These are phyloP conservation scores for Lethenteron camtschaticum DNA, from an alignment of 2,113 vertebrate species.

Conservation along the genomic window DNA sequence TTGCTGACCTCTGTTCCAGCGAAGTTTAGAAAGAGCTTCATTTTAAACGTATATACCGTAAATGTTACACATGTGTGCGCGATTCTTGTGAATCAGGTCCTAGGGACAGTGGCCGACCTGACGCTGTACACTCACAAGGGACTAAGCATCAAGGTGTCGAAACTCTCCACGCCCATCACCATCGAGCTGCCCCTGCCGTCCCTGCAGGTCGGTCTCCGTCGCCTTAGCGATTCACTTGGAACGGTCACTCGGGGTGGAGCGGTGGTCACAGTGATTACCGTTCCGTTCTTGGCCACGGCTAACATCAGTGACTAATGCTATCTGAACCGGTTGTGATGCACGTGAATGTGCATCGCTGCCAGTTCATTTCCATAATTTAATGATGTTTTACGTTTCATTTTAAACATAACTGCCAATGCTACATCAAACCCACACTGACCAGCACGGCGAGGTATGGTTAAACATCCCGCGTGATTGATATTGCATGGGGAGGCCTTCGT, in stretches of 20 bases:
- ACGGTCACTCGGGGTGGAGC: not conserved
- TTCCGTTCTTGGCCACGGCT: not conserved
- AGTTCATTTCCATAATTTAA: too few relatives aligned
- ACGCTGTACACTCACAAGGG: conserved; percentile 27
- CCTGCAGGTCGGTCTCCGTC: conserved; percentile 15
- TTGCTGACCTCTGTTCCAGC: too few relatives aligned
- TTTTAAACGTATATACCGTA: too few relatives aligned
- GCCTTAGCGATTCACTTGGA: not conserved
- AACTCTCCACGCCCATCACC: conserved; percentile 21
- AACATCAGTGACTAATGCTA: not conserved
- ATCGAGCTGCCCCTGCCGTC: conserved; percentile 19
- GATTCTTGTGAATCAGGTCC: conserved; percentile 16
- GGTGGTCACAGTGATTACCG: not conserved
- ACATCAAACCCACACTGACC: too few relatives aligned
- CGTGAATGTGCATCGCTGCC: too few relatives aligned
- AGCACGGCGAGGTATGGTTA: too few relatives aligned
- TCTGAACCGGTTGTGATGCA: not conserved
- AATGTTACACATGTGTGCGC: too few relatives aligned
- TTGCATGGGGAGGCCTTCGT: too few relatives aligned
- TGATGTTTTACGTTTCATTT: too few relatives aligned
- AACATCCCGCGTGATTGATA: too few relatives aligned
- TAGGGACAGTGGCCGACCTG: conserved; percentile 19
- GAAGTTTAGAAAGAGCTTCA: too few relatives aligned
- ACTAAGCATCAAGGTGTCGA: conserved; percentile 19
- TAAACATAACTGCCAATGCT: too few relatives aligned